Conservation (phyloP, 2,888 invertebrate species). For the Drosophila kokeensis region DNA sequence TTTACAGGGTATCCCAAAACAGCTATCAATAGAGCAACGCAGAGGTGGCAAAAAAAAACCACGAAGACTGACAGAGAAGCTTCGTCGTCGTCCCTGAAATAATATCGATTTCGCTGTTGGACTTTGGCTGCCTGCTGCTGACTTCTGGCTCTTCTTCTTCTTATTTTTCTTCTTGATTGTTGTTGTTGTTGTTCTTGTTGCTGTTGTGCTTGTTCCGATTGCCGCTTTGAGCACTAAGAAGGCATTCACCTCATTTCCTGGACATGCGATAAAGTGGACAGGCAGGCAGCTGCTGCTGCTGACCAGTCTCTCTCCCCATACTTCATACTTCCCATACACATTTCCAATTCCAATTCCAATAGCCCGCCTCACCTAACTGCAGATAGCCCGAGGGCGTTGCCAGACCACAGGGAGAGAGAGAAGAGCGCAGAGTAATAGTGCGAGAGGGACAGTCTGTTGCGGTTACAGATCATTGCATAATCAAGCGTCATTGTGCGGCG, state of each 20-base stretch:
- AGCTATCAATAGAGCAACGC: background rate
- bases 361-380: constrained; percentile 33
- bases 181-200: constrained; percentile 12
- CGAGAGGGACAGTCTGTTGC: constrained; percentile 2
- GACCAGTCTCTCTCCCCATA: constrained; percentile 25
- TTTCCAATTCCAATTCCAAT: background rate
- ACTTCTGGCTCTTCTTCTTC: constrained; percentile 26
- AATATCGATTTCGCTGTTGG: constrained; percentile 77
- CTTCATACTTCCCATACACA: background rate
- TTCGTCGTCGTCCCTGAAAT: constrained; percentile 73
- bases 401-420: constrained; percentile 12
- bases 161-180: background rate
- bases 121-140: constrained; percentile 51
- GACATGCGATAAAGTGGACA: constrained; percentile 55
- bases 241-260: constrained; percentile 80
- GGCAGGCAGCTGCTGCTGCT: constrained; percentile 33
- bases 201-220: constrained; percentile 65
- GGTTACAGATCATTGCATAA: constrained; percentile 68
- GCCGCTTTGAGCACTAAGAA: constrained; percentile 66
- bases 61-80: constrained; percentile 40
- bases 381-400: constrained; percentile 46
- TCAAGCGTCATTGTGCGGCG: constrained; percentile 40
- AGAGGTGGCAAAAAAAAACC: constrained; percentile 25
- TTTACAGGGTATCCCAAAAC: constrained; percentile 6
- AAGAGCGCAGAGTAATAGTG: background rate